These are phyloP conservation scores for Colinus virginianus DNA, from an alignment of 2,113 vertebrate species.

Conservation along the genomic window DNA sequence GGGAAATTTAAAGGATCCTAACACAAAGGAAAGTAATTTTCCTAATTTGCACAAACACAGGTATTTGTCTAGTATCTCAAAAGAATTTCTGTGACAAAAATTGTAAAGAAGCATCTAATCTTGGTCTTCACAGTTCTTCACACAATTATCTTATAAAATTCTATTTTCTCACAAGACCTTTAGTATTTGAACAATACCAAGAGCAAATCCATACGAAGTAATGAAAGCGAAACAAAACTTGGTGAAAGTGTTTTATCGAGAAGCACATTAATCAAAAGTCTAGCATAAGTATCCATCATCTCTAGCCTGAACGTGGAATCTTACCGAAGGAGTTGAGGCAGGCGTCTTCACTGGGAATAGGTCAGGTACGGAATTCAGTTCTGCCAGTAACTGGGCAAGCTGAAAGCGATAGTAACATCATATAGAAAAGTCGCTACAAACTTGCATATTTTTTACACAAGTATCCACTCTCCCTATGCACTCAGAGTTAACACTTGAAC, in stretches of 20 bases:
- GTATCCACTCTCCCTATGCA: background rate
- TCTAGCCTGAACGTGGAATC: background rate
- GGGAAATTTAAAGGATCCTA: background rate
- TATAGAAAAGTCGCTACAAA: background rate
- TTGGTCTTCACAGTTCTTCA: background rate
- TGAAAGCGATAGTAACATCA: slow-evolving; percentile 63
- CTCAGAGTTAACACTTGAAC: background rate
- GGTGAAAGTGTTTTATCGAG: background rate
- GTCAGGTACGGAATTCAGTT: slow-evolving; percentile 88
- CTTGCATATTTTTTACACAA: background rate
- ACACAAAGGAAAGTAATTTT: background rate
- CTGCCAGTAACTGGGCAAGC: slow-evolving; percentile 93
- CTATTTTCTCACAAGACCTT: background rate
- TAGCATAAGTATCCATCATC: background rate
- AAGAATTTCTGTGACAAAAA: background rate
- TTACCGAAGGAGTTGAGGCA: slow-evolving; percentile 78
- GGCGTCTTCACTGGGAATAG: slow-evolving; percentile 81
- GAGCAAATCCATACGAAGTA: background rate
- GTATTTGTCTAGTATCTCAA: background rate
- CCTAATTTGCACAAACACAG: background rate
- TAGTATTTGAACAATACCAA: background rate
- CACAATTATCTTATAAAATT: background rate
- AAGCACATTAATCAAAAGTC: background rate
- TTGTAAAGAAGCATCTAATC: background rate
- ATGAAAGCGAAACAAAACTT: background rate